Percentiles rank a stretch among this genome's conserved stretches.
phyloP scores from a whole-genome alignment of 2,113 vertebrate genomes.

The Pterocles orientalis region DNA sequence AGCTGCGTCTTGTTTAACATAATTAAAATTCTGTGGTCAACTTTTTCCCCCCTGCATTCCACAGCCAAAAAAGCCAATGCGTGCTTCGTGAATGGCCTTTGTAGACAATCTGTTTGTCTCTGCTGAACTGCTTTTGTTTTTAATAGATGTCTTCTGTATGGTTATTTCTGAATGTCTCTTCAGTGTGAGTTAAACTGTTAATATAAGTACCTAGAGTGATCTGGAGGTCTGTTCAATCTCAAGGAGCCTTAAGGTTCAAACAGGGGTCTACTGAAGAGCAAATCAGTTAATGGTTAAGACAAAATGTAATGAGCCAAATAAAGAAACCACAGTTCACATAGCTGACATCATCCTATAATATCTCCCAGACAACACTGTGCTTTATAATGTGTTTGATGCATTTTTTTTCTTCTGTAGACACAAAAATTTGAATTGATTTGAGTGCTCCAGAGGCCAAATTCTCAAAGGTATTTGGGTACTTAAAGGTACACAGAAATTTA shows the following conservation, averaged over 20 bases:
- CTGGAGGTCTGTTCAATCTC: constrained; percentile 76
- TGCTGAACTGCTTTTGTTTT: constrained; percentile 70
- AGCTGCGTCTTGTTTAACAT: constrained; percentile 55
- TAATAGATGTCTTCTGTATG: constrained; percentile 47
- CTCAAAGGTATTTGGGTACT: constrained; percentile 18
- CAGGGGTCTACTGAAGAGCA: constrained; percentile 65
- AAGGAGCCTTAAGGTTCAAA: constrained; percentile 73
- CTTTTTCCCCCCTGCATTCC: constrained; percentile 26
- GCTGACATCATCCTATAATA: constrained; percentile 77
- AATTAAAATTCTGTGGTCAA: constrained; percentile 71
- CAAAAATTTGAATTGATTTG: constrained; percentile 70
- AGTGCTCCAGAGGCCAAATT: constrained; percentile 21
- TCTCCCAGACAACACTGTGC: constrained; percentile 71
- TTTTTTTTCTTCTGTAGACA: constrained; percentile 28
- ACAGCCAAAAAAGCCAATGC: constrained; percentile 25
- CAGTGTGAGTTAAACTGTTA: constrained; percentile 68
- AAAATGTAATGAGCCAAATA: constrained; percentile 74
- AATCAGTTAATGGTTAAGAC: constrained; percentile 73
- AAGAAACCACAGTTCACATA: constrained; percentile 75
- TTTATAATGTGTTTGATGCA: constrained; percentile 59
- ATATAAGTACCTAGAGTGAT: constrained; percentile 70
- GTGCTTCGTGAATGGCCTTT: constrained; percentile 55
- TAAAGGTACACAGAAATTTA: background rate
- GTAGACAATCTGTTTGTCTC: constrained; percentile 65
- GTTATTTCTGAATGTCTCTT: constrained; percentile 74